Evolutionary conservation across 2,888 invertebrate species (phyloP).

Genomic region (Tillus elongatus): DNA sequence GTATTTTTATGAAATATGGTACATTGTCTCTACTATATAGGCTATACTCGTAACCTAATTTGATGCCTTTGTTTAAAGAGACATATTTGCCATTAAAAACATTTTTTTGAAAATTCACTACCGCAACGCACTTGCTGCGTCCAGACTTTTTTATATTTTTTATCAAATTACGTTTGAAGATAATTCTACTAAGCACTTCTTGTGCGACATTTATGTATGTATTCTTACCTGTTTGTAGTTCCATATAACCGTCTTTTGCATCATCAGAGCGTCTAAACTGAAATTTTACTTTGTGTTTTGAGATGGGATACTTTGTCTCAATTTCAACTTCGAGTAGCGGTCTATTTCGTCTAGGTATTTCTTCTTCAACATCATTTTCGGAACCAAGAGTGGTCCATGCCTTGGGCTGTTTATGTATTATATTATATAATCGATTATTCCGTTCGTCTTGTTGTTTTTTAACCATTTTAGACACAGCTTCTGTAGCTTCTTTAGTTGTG

Average conservation of each 20-base stretch:
- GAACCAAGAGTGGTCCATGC: constrained; percentile 58
- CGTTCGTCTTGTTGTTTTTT: constrained; percentile 50
- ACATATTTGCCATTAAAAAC: too few species aligned
- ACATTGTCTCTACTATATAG: too few species aligned
- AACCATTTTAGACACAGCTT: constrained; percentile 45
- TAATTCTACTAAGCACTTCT: too few species aligned
- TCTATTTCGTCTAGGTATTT: constrained; percentile 44
- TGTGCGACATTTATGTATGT: too few species aligned
- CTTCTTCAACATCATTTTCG: constrained; percentile 52
- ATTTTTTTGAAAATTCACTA: too few species aligned
- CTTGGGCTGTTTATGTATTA: constrained; percentile 26
- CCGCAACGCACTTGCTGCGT: too few species aligned
- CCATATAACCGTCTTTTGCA: constrained; percentile 59
- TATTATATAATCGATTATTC: constrained; percentile 29
- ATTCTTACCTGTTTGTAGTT: constrained; percentile 43
- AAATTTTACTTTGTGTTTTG: constrained; percentile 41
- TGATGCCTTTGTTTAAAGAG: too few species aligned
- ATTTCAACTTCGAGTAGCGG: constrained; percentile 59
- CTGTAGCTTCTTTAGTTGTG: constrained; percentile 48
- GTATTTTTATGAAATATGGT: too few species aligned
- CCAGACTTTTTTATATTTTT: too few species aligned
- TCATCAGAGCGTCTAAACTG: constrained; percentile 47
- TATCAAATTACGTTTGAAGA: too few species aligned
- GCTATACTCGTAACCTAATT: too few species aligned
- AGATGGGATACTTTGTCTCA: constrained; percentile 52